Base-by-base conservation (phyloP, 2,888 invertebrate genomes). In the Aricia artaxerxes region DNA sequence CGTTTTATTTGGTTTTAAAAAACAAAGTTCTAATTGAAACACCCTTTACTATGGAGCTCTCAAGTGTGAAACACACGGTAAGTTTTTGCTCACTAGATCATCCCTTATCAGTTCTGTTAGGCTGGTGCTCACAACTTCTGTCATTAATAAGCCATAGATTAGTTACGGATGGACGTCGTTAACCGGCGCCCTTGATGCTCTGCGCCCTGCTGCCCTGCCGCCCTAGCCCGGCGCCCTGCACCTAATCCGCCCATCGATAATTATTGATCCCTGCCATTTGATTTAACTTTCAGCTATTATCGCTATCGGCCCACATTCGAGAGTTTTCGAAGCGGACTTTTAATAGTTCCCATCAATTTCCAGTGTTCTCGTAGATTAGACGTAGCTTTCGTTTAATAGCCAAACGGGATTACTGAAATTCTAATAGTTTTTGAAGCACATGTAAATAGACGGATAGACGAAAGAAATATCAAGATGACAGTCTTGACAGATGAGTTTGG, bases 121-220 rank as follows among this genome's bases (percentile, higher is more conserved):
- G 9, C 11, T 11, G 24, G 64, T 31, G 64, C 11, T 11, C 64
- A 1, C 61, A 76, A 76, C 35, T 76, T 76, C 13, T 49, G 35
- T 53, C 76, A 76, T 76, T 57, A 76, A 76, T 76, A 57, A 76
- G 53, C 24, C 76, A 57, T 76, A 76, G 76, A 76, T 57, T 53
- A 75, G 73, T 53, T 75, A 53, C 38, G 76, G 76, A 76, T 31
- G 11, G 69, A 69, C 35, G 64, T 69, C 35, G 69, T 13, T 69
- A 69, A 35, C 69, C 35, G 31, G 13, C 64, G 64, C 64, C 64
- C 31, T 69, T 57, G 16, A 31, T 13, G 64, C 64, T 31, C 64
- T 35, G 64, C 57, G 61, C 61, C 61, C 24, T 35, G 64, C 1
- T 35, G 35, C 4, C 35, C 69, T 16, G 69, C 35, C 13, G 35